Conservation (phyloP, 2,113 vertebrate genomes). For the Pica pica region DNA sequence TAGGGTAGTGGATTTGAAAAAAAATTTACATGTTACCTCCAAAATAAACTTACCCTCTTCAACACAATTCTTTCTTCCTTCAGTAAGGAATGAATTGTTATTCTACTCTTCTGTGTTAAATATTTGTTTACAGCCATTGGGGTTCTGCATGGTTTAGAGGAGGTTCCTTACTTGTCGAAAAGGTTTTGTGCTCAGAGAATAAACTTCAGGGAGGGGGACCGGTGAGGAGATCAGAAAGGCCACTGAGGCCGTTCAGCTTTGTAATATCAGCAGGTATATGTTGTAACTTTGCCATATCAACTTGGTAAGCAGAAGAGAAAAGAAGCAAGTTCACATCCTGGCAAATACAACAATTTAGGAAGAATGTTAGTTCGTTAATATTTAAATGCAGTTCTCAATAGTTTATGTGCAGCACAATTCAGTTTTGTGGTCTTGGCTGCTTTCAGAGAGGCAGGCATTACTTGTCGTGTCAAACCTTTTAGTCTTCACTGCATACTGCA, state of each 20-base stretch:
- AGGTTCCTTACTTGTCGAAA: not conserved
- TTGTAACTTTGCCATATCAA: not conserved
- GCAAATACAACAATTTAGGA: not conserved
- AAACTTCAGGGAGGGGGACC: not conserved
- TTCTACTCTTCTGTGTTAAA: not conserved
- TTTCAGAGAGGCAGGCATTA: conserved; percentile 19
- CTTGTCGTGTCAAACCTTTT: conserved; percentile 43
- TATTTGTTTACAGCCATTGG: not conserved
- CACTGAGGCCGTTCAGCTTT: not conserved
- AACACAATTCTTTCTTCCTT: not conserved
- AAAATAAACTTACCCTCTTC: not conserved
- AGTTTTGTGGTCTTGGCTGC: not conserved
- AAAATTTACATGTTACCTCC: not conserved
- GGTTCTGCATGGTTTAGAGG: not conserved
- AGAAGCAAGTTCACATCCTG: not conserved
- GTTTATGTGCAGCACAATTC: conserved; percentile 19
- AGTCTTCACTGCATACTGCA: conserved; percentile 23
- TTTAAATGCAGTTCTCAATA: conserved; percentile 32
- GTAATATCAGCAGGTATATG: not conserved
- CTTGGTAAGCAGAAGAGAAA: not conserved
- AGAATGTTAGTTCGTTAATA: conserved; percentile 1
- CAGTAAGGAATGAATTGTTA: not conserved
- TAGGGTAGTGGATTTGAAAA: not conserved
- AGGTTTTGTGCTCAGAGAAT: not conserved
- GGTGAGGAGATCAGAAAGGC: not conserved